These are phyloP conservation scores for Psittacula cyanocephala DNA, from an alignment of 2,113 vertebrate genomes.

Conservation along the genomic window DNA sequence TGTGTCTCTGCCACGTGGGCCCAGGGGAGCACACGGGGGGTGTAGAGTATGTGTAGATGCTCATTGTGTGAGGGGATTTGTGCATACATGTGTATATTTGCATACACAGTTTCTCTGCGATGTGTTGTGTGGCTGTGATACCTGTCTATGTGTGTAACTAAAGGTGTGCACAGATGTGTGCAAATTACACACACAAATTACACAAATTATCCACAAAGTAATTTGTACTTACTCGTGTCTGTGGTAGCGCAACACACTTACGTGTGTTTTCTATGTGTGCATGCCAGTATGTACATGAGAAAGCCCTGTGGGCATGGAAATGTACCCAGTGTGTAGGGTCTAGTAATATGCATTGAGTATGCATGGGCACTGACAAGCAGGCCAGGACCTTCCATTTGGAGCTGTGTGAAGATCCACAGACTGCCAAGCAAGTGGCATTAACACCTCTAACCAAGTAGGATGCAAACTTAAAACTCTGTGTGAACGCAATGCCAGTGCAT, in stretches of 20 bases:
- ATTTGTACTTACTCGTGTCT: background rate
- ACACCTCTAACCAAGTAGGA: background rate
- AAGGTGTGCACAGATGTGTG: background rate
- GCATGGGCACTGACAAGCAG: background rate
- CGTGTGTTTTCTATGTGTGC: background rate
- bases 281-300: background rate
- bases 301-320: background rate
- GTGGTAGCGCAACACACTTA: background rate
- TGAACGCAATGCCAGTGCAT: background rate
- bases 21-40: accelerated
- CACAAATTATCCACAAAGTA: background rate
- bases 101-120: background rate
- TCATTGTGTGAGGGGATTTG: background rate
- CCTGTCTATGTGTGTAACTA: background rate
- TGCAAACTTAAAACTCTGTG: background rate
- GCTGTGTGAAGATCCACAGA: background rate
- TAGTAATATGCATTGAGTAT: background rate
- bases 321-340: background rate
- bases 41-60: background rate
- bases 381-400: background rate
- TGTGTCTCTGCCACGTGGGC: background rate
- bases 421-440: background rate
- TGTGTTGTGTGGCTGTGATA: background rate
- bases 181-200: no score
- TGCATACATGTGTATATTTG: background rate